Evolutionary conservation across 1,140 invertebrate genomes (phyloP).

Genomic region (Drosophila sproati): DNA sequence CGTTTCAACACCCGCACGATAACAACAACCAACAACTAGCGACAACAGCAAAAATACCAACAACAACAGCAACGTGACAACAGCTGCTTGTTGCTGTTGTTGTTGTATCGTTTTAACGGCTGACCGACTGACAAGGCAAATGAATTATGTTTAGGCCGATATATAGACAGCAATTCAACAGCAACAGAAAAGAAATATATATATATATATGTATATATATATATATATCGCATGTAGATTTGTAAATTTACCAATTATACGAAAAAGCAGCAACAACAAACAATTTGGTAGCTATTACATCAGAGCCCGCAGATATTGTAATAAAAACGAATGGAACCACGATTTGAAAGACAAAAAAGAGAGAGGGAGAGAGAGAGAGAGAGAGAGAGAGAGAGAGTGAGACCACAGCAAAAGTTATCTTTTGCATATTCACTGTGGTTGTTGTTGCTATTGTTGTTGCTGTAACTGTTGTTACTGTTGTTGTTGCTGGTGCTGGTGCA

Average conservation of each 20-base stretch:
- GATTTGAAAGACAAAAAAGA: conserved; percentile 43
- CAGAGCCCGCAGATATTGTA: conserved; percentile 51
- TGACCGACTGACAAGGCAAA: conserved; percentile 47
- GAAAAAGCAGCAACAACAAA: conserved; percentile 29
- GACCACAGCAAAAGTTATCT: conserved; percentile 20
- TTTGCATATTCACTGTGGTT: conserved; percentile 1
- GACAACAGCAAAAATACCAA: background rate
- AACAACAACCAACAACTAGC: conserved; percentile 46
- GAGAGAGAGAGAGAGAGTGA: too few species aligned
- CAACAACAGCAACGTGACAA: conserved; percentile 46
- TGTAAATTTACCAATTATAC: conserved; percentile 69
- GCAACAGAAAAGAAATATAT: conserved; percentile 8
- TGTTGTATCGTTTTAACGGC: conserved; percentile 31
- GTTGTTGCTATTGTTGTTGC: conserved; percentile 7
- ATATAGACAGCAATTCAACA: conserved; percentile 31
- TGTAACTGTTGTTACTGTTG: background rate
- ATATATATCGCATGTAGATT: conserved; percentile 59
- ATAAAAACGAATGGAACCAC: conserved; percentile 47
- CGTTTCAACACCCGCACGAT: conserved; percentile 70
- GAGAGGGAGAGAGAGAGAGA: too few species aligned
- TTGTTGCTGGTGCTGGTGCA: conserved; percentile 16
- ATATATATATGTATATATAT: background rate
- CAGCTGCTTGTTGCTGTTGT: conserved; percentile 28
- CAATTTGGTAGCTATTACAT: conserved; percentile 51
- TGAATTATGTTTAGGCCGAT: conserved; percentile 38